A percentile compares a stretch with the other conserved stretches of the same genome.
These are phyloP conservation scores for Lophotriccus pileatus DNA, from an alignment of 2,797 vertebrate species.

Conservation along the genomic window DNA sequence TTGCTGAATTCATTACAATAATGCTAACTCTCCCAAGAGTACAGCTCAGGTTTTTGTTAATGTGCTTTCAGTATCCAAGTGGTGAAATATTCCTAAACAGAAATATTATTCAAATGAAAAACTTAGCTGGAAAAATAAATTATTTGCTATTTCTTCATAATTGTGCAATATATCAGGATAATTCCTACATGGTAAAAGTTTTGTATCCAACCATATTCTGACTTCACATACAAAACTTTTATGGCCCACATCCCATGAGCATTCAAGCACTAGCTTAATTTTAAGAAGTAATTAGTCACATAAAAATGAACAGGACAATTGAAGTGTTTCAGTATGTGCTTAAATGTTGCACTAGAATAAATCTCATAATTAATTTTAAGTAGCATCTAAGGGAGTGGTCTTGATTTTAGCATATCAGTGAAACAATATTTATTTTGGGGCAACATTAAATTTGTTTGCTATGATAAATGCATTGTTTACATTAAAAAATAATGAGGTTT, in stretches of 20 bases:
- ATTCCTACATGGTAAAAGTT: background rate
- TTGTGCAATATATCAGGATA: background rate
- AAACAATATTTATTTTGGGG: background rate
- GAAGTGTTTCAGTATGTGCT: slow-evolving; percentile 13
- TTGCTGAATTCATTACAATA: slow-evolving; percentile 26
- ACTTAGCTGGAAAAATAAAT: background rate
- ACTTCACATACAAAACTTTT: background rate
- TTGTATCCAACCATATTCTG: background rate
- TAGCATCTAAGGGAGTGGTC: background rate
- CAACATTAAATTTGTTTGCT: background rate
- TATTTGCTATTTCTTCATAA: background rate
- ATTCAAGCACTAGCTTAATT: slow-evolving; percentile 20
- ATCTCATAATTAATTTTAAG: slow-evolving; percentile 9
- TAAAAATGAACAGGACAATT: background rate
- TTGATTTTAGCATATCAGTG: background rate
- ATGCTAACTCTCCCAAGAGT: background rate
- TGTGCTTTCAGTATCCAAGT: background rate
- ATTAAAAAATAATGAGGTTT: background rate
- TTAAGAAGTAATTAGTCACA: slow-evolving; percentile 48
- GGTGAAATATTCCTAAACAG: background rate
- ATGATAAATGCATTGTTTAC: background rate
- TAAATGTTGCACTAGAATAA: slow-evolving; percentile 7
- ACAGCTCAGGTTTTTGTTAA: background rate
- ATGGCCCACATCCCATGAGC: background rate
- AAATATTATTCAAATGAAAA: background rate